These are phyloP conservation scores for Trimorus sp. DNA, from an alignment of 2,888 invertebrate genomes.

Conservation along the genomic window DNA sequence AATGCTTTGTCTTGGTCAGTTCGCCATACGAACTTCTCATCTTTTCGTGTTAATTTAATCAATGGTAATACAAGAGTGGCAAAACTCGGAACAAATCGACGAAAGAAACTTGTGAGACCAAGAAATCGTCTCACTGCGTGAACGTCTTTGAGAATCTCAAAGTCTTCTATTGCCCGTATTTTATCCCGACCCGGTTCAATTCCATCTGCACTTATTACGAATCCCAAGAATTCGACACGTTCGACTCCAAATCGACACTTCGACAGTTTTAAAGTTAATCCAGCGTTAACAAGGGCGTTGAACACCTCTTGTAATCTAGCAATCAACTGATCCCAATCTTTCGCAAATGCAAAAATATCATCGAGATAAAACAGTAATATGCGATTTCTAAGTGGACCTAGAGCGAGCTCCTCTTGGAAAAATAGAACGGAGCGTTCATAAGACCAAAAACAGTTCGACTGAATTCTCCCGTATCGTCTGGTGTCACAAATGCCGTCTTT, in stretches of 20 bases:
- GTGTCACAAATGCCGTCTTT: slow-evolving; percentile 66
- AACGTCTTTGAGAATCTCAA: slow-evolving; percentile 6
- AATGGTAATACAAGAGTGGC: slow-evolving; percentile 7
- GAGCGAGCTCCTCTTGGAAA: slow-evolving; percentile 55
- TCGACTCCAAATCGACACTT: slow-evolving; percentile 70
- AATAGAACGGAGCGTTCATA: slow-evolving; percentile 67
- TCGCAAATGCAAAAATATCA: slow-evolving; percentile 5
- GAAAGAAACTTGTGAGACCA: slow-evolving; percentile 10
- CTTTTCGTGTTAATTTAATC: neutral
- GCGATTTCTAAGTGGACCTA: neutral
- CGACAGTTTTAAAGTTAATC: slow-evolving; percentile 70
- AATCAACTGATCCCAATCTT: neutral
- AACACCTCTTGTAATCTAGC: slow-evolving; percentile 57
- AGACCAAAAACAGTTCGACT: slow-evolving; percentile 70
- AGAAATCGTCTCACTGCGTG: slow-evolving; percentile 18
- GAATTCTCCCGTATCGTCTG: slow-evolving; percentile 69
- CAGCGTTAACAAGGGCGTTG: slow-evolving; percentile 59
- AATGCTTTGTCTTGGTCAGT: slow-evolving; percentile 1
- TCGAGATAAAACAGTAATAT: neutral
- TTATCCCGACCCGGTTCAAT: slow-evolving; percentile 50
- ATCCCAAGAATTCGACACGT: slow-evolving; percentile 71
- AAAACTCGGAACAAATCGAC: slow-evolving; percentile 10
- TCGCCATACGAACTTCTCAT: slow-evolving; percentile 15
- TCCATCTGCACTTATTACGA: slow-evolving; percentile 35
- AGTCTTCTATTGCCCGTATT: slow-evolving; percentile 51